These are phyloP conservation scores for Plodia interpunctella DNA, from an alignment of 1,140 invertebrate genomes.

Conservation along the genomic window DNA sequence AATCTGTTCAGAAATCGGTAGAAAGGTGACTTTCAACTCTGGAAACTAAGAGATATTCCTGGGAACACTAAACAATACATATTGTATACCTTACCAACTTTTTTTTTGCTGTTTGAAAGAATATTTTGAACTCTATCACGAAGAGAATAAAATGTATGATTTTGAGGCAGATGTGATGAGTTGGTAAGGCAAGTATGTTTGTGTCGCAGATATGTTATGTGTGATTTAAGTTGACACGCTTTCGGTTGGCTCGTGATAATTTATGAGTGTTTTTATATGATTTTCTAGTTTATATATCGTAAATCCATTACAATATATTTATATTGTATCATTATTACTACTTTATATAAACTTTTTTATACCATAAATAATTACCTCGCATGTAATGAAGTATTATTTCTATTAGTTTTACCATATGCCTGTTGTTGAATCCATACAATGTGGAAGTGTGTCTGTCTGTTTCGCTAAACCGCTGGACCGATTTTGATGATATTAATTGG, in stretches of 20 bases:
- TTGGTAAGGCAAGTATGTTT: constrained; percentile 12
- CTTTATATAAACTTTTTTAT: too few relatives aligned
- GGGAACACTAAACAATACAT: constrained; percentile 36
- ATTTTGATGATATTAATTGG: too few relatives aligned
- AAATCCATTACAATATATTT: too few relatives aligned
- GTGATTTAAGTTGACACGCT: constrained; percentile 3
- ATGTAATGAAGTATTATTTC: too few relatives aligned
- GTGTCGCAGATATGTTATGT: constrained; percentile 12
- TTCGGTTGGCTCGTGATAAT: neutral
- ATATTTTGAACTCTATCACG: constrained; percentile 10
- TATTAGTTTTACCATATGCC: too few relatives aligned
- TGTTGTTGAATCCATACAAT: too few relatives aligned
- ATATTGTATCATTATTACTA: too few relatives aligned
- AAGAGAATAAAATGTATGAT: neutral
- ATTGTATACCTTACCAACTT: constrained; percentile 28
- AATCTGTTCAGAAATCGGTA: constrained; percentile 22
- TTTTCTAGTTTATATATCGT: neutral
- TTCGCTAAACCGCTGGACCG: too few relatives aligned
- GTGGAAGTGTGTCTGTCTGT: too few relatives aligned
- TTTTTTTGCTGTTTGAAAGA: constrained; percentile 5
- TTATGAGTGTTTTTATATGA: neutral
- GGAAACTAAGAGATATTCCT: constrained; percentile 34
- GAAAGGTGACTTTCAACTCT: constrained; percentile 35
- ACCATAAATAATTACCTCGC: too few relatives aligned
- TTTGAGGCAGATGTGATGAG: neutral